Evolutionary conservation across 2,888 invertebrate genomes (phyloP).

Genomic region (Melanotus villosus): DNA sequence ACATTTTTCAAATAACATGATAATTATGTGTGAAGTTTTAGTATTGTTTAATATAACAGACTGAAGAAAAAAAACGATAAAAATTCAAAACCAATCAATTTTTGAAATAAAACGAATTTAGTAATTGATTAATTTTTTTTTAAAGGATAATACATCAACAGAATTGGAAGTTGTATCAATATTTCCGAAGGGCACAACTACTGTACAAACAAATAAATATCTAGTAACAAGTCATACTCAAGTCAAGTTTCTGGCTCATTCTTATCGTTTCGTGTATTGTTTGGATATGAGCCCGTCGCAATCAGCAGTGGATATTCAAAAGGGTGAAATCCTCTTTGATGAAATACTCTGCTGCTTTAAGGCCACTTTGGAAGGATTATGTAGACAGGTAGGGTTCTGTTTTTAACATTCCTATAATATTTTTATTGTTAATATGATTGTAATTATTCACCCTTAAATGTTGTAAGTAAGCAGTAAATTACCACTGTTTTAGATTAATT

Average conservation of each 20-base stretch:
- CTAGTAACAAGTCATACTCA: slow-evolving; percentile 72
- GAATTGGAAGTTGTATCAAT: slow-evolving; percentile 78
- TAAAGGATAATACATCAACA: slow-evolving; percentile 68
- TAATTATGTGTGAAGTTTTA: too few species aligned
- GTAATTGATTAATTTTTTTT: too few species aligned
- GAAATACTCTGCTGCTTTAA: slow-evolving; percentile 73
- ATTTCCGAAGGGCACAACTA: slow-evolving; percentile 70
- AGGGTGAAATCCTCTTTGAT: slow-evolving; percentile 75
- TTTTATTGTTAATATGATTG: too few species aligned
- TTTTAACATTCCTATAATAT: not conserved
- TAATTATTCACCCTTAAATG: too few species aligned
- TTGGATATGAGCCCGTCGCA: slow-evolving; percentile 85
- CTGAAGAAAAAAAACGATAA: too few species aligned
- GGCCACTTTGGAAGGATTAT: slow-evolving; percentile 72
- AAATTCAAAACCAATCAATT: too few species aligned
- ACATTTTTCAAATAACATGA: too few species aligned
- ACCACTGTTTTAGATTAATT: too few species aligned
- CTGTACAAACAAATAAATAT: slow-evolving; percentile 68
- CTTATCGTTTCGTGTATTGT: slow-evolving; percentile 81
- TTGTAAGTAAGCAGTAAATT: too few species aligned
- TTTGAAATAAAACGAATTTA: too few species aligned
- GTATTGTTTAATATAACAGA: too few species aligned
- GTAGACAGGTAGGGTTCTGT: slow-evolving; percentile 69
- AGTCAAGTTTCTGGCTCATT: slow-evolving; percentile 78
- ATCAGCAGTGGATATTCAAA: slow-evolving; percentile 77